A percentile compares a stretch with the other conserved stretches of the same genome.
These are phyloP conservation scores for Lydus trimaculatus DNA, from an alignment of 2,888 invertebrate genomes.

Conservation along the genomic window DNA sequence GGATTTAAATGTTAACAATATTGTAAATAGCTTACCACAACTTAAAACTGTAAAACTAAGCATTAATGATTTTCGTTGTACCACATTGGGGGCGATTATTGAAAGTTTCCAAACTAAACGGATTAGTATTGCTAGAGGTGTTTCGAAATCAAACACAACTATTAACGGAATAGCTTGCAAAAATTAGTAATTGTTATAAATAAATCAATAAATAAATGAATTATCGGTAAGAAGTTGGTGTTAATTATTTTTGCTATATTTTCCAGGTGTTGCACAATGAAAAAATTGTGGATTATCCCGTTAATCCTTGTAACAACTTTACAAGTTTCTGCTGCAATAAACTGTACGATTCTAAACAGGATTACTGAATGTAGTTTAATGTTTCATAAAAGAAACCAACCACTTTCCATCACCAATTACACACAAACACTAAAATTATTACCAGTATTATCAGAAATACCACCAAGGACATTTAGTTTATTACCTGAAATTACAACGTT, in stretches of 20 bases:
- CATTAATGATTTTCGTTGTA: constrained; percentile 28
- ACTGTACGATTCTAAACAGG: constrained; percentile 9
- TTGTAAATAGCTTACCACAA: constrained; percentile 25
- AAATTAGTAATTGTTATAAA: constrained; percentile 16
- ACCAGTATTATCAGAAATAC: constrained; percentile 15
- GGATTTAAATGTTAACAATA: constrained; percentile 25
- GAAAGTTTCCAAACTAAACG: constrained; percentile 19
- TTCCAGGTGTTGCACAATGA: background rate
- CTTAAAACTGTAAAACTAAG: constrained; percentile 26
- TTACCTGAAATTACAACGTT: constrained; percentile 16
- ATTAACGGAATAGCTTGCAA: constrained; percentile 29
- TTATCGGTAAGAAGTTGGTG: background rate
- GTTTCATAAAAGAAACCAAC: constrained; percentile 9
- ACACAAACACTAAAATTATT: constrained; percentile 14
- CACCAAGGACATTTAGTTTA: constrained; percentile 12
- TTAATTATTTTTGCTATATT: background rate
- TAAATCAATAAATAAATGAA: background rate
- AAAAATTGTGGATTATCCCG: background rate
- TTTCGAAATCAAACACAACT: constrained; percentile 21
- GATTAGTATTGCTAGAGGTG: constrained; percentile 20
- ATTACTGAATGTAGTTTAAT: constrained; percentile 10
- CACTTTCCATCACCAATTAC: constrained; percentile 14
- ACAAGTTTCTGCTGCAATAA: background rate
- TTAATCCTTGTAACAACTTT: background rate
- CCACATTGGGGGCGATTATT: constrained; percentile 19